Evolutionary conservation across 2,113 vertebrate genomes (phyloP), one percentile per base, ranked within the genome.

Genomic region (Tor tambroides): DNA sequence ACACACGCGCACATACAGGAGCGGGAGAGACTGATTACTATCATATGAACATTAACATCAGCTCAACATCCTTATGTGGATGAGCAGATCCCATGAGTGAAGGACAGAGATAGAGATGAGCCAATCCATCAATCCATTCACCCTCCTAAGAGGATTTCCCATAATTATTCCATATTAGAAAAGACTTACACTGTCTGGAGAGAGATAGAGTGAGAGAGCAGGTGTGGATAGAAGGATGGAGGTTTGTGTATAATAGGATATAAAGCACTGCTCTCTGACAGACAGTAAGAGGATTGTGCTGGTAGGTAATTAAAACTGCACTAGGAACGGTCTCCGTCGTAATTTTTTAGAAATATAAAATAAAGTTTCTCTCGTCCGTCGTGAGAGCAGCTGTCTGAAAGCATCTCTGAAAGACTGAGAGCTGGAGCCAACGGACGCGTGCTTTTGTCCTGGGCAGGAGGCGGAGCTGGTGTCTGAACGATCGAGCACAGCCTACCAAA

Each of bases 401-500:
- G 46, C 17, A 35, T 84, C 38, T 80, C 54, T 65, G 61, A 76
- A 43, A 32, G 91, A 91, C 91, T 92, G 92, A 94, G 93, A 92
- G 93, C 69, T 75, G 30, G 38, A 90, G 71, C 80, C 69, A 65
- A 85, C 81, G 56, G 84, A 86, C 75, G 54, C 56, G 80, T n/a
- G 61, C 71, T 91, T 91, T 92, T 91, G 92, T 92, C 92, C 91
- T 87, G 83, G 77, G 88, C 86, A 32, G 92, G 91, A 91, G 95
- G 94, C 59, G 94, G 94, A 92, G 94, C 90, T 85, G 92, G 86
- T 86, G 90, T 92, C 90, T 89, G 93, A 89, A 93, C 91, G 51
- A 54, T 54, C 51, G 94, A 94, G 93, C 14, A 87, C 91, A 93
- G 94, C 92, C 92, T 94, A 92, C 92, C 90, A 94, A 94, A 91